Base-by-base conservation (phyloP, 2,797 vertebrate species). In the Molossus molossus region DNA sequence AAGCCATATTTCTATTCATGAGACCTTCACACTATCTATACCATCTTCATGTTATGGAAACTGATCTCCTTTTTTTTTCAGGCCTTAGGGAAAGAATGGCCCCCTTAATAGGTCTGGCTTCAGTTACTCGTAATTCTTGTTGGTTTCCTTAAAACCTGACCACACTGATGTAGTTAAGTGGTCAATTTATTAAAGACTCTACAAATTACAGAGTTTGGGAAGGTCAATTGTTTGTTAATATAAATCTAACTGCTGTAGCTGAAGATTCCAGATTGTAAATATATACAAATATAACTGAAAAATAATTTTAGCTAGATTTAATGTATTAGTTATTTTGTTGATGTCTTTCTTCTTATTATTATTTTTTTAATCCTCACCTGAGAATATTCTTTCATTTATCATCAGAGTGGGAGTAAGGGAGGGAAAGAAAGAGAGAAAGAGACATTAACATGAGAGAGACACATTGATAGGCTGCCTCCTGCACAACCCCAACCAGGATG, bases 81-180 rank as follows among this genome's bases (percentile, higher is more conserved):
- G 5, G 4, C 4, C 1, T 58, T 15, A 2, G 0, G 8, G 1
- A 67, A 6, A 25, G 2, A 83, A 79, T 50, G 14, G 6, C 2
- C 6, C 23, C 1, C 29, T 84, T 60, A 53, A 25, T 12, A 37
- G 9, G 37, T 3, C 1, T 87, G 75, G 8, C 1, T 13, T 50
- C 21, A 53, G 7, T 18, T 81, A 37, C 0, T 29, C 8, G 48
- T 27, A 57, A 18, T n/a, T 7, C 33, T 50, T 67, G 1, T 15
- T n/a, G 9, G 0, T 81, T 87, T 87, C 4, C 21, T 45, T 45
- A 45, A 45, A 45, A 1, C 3, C 6, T 15, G 13, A 62, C 3
- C 7, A 58, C 20, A 58, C 45, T 55, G 17, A 7, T 81, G 2
- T 48, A 4, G 12, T 60, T 6, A 65, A 65, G 29, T 29, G 72